Evolutionary conservation across 2,888 invertebrate genomes (phyloP), one percentile per base, ranked within the genome.

Genomic region (Prenolepis imparis): DNA sequence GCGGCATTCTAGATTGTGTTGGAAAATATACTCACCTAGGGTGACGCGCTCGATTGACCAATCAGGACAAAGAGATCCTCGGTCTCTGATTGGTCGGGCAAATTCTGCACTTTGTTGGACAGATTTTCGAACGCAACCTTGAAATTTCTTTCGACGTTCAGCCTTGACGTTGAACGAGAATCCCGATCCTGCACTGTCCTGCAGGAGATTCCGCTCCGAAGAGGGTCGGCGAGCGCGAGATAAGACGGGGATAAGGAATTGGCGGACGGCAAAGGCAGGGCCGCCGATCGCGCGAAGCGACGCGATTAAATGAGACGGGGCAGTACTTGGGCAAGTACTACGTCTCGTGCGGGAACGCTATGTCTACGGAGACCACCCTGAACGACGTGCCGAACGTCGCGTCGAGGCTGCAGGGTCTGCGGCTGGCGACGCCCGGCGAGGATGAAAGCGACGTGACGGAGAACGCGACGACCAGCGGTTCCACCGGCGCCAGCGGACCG

Each of bases 341-440:
- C 84, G 61, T 68, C 82, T 87, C 64, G 82, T 86, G 86, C 55
- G 77, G 84, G 81, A 92, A 92, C 89, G 8, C 52, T n/a, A 94
- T 94, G 93, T 93, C 94, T 64, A 59, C 57, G 72, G 91, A 93
- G 73, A 74, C 89, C 83, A 82, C 91, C 63, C 85, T 88, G 55
- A 93, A 91, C 52, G 93, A 92, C 75, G 88, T 89, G 64, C 87
- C 91, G 48, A 92, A 91, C 82, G 88, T 89, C 68, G 85, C 87
- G 70, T 75, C 90, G 55, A 91, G 93, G 75, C 77, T 93, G 36
- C 88, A 91, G 28, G 91, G 92, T 70, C 84, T 93, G 9, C 87
- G 92, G 32, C 39, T 93, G 6, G 39, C 57, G 32, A 9, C 28
- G 12, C 72, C 18, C 4, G 24, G 90, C 41, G 90, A 91, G 12